Conservation (phyloP, 2,888 invertebrate genomes). For the Brachypalpus laphriformis region DNA sequence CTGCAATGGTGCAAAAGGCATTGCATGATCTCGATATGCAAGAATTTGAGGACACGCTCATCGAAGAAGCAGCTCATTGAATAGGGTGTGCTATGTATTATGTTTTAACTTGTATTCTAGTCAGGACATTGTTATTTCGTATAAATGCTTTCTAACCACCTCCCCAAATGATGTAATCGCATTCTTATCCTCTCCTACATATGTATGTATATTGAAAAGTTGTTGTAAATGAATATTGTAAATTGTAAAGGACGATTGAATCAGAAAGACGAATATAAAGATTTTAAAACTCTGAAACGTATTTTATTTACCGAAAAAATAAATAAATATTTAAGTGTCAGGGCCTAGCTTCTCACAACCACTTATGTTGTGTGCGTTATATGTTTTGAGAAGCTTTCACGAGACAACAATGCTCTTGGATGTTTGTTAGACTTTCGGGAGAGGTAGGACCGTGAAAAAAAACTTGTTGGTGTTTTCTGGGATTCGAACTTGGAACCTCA, state of each 20-base stretch:
- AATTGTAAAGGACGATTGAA: conserved; percentile 48
- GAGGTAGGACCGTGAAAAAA: too few species aligned
- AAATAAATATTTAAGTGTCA: too few species aligned
- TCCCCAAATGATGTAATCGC: conserved; percentile 25
- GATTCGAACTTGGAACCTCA: too few species aligned
- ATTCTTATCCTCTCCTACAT: conserved; percentile 7
- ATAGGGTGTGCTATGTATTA: neutral
- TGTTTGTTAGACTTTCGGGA: too few species aligned
- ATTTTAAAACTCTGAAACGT: conserved; percentile 11
- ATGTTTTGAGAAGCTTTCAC: too few species aligned
- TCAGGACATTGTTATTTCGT: conserved; percentile 63
- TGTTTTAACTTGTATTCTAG: conserved; percentile 32
- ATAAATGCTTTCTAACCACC: conserved; percentile 36
- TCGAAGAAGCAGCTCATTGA: conserved; percentile 54
- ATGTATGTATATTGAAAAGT: conserved; percentile 47
- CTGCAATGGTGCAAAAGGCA: conserved; percentile 85
- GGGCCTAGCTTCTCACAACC: neutral
- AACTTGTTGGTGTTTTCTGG: too few species aligned
- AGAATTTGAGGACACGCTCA: conserved; percentile 79
- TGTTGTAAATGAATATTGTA: conserved; percentile 55
- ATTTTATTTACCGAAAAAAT: neutral
- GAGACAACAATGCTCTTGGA: too few species aligned
- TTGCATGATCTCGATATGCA: conserved; percentile 82
- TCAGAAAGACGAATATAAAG: conserved; percentile 38
- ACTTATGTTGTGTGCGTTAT: too few species aligned